Conservation (phyloP, 2,888 invertebrate species). For the Thymelicus lineola region DNA sequence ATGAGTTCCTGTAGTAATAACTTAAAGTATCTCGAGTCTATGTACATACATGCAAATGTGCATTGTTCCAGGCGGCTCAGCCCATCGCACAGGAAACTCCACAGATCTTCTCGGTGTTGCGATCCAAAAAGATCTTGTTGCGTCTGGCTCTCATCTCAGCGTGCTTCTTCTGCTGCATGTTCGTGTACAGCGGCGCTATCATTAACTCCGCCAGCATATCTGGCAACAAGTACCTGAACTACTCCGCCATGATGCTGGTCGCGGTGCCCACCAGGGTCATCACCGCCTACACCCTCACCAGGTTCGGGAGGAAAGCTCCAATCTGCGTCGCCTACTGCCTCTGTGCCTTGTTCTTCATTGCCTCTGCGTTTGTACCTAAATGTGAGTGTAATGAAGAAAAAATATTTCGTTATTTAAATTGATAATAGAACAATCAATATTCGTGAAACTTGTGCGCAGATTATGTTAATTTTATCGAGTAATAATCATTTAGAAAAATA, state of each 20-base stretch:
- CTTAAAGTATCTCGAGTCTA: too few species aligned
- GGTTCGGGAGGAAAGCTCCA: constrained; percentile 83
- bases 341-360: constrained; percentile 81
- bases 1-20: too few species aligned
- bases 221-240: constrained; percentile 91
- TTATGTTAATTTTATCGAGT: too few species aligned
- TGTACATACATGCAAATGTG: too few species aligned
- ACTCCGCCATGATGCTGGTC: constrained; percentile 86
- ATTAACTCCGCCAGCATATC: constrained; percentile 90
- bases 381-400: constrained; percentile 60
- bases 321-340: constrained; percentile 72
- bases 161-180: constrained; percentile 90
- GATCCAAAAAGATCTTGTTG: constrained; percentile 64
- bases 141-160: constrained; percentile 70
- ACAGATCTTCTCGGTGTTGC: constrained; percentile 59
- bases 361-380: constrained; percentile 82
- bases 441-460: too few species aligned
- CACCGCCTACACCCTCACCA: constrained; percentile 85
- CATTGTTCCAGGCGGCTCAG: constrained; percentile 1
- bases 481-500: too few species aligned
- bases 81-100: constrained; percentile 42
- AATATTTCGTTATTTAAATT: not conserved
- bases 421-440: too few species aligned
- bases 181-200: constrained; percentile 91
- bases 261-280: constrained; percentile 86